These are phyloP conservation scores for Passer domesticus DNA, from an alignment of 2,113 vertebrate genomes.

Conservation along the genomic window DNA sequence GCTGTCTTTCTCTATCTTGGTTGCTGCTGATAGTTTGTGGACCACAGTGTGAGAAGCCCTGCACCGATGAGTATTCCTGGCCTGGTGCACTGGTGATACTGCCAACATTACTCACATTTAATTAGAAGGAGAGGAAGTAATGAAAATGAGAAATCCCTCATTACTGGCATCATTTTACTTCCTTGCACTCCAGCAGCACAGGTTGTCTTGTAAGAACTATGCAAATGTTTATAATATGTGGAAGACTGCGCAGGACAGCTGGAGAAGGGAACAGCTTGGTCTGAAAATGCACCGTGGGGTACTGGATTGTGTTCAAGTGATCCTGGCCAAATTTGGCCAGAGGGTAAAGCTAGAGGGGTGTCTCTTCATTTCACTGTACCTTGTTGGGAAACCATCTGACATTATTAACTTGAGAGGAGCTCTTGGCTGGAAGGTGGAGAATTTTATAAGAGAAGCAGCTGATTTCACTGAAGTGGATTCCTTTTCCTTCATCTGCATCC, in stretches of 20 bases:
- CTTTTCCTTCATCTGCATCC: slow-evolving; percentile 10
- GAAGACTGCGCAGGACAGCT: neutral
- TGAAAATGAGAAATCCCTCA: neutral
- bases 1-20: neutral
- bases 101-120: neutral
- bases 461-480: neutral
- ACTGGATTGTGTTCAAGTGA: neutral
- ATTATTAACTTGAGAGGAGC: neutral
- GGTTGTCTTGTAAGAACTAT: neutral
- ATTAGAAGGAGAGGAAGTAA: neutral
- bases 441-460: neutral
- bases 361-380: neutral
- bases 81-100: neutral
- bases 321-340: neutral
- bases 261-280: neutral
- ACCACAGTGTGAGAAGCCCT: neutral
- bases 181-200: neutral
- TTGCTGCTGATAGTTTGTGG: neutral
- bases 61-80: neutral
- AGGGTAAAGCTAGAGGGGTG: neutral
- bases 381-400: neutral
- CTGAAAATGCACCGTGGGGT: neutral
- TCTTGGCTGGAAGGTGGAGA: neutral
- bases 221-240: neutral
- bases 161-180: neutral